Evolutionary conservation across 2,113 vertebrate species (phyloP).

Genomic region (Oxyura jamaicensis): DNA sequence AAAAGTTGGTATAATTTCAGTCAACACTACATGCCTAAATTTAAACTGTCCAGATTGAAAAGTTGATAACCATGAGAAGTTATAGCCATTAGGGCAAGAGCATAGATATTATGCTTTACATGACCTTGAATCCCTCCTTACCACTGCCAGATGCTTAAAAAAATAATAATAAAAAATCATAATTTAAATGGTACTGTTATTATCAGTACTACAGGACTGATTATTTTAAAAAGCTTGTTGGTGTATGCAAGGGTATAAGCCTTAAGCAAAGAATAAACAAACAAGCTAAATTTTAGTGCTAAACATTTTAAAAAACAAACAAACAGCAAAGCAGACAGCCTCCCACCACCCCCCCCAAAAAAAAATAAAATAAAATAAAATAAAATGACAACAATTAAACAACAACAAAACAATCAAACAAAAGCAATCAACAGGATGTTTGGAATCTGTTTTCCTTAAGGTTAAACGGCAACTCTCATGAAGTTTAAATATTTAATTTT

Average conservation of each 20-base stretch:
- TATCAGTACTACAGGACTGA: not conserved
- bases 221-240: not conserved
- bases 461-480: not conserved
- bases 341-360: too few species aligned
- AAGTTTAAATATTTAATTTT: not conserved
- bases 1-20: not conserved
- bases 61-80: not conserved
- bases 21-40: not conserved
- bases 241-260: not conserved
- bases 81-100: not conserved
- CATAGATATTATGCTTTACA: not conserved
- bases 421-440: not conserved
- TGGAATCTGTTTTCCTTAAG: not conserved
- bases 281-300: not conserved
- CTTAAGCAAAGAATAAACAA: not conserved
- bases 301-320: not conserved
- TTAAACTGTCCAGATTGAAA: not conserved
- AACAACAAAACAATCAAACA: not conserved
- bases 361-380: too few species aligned
- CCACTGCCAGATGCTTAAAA: not conserved
- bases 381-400: too few species aligned
- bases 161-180: too few species aligned
- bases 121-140: not conserved
- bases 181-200: not conserved
- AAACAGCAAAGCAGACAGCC: not conserved